phyloP scores from a whole-genome alignment of 1,140 invertebrate species.

The Drosophila varians region DNA sequence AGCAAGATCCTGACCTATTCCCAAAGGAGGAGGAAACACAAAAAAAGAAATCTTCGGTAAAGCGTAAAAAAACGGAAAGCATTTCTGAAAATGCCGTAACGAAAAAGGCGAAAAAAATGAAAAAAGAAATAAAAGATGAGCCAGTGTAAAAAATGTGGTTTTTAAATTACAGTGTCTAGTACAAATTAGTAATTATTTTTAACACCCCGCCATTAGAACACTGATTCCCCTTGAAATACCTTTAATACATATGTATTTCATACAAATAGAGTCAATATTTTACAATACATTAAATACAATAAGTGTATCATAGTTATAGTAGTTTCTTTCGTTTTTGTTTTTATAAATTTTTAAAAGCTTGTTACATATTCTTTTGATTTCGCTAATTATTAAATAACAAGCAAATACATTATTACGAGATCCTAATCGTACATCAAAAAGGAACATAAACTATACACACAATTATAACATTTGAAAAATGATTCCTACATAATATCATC shows the following conservation, averaged over 20 bases:
- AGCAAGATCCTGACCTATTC: slow-evolving; percentile 21
- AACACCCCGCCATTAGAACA: slow-evolving; percentile 7
- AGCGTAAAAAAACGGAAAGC: slow-evolving; percentile 52
- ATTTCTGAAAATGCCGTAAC: slow-evolving; percentile 6
- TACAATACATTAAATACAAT: slow-evolving; percentile 78
- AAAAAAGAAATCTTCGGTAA: slow-evolving; percentile 20
- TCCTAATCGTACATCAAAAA: slow-evolving; percentile 66
- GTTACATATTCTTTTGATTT: slow-evolving; percentile 66
- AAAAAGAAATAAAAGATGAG: slow-evolving; percentile 69
- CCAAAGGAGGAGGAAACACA: slow-evolving; percentile 24
- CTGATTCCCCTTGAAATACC: slow-evolving; percentile 6
- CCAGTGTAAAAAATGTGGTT: slow-evolving; percentile 47
- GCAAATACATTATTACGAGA: slow-evolving; percentile 63
- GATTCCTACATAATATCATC: slow-evolving; percentile 36
- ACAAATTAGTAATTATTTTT: slow-evolving; percentile 42
- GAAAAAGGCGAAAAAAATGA: slow-evolving; percentile 56
- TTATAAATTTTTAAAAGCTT: slow-evolving; percentile 77
- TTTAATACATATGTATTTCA: slow-evolving; percentile 78
- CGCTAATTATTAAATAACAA: slow-evolving; percentile 79
- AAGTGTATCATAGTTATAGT: slow-evolving; percentile 67
- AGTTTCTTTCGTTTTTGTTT: slow-evolving; percentile 26
- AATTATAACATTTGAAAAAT: slow-evolving; percentile 53
- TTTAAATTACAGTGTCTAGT: slow-evolving; percentile 20
- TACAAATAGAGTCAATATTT: slow-evolving; percentile 82
- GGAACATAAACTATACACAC: slow-evolving; percentile 56